Base-by-base conservation (phyloP, 2,113 vertebrate genomes). In the Brevimyrus niger region DNA sequence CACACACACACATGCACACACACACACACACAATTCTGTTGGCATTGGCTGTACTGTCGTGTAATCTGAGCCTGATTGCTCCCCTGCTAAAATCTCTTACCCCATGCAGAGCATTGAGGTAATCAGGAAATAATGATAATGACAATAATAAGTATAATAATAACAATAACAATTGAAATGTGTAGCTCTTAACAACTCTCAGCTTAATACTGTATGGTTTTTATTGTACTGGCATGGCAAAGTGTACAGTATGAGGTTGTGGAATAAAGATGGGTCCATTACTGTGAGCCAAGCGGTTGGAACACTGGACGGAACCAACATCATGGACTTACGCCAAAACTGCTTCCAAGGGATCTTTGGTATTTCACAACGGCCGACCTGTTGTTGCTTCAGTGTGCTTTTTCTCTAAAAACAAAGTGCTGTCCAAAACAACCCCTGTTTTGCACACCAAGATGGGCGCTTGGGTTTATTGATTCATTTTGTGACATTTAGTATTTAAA, bases 41-140 rank as follows among this genome's bases (percentile, higher is more conserved):
- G 88, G 76, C 38, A 47, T 80, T 38, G 7, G 53, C 15, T 47
- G 38, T 53, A 11, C 46, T 65, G 46, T 53, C 21, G 2, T 85
- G 76, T 53, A 65, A 89, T 84, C 76, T 19, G 51, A 90, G 85
- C 51, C 89, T 80, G 89, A 87, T 89, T 89, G 55, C 55, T 61
- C 46, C 84, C 55, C 86, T 87, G 48, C 84, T 73, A 31, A 31
- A 69, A 27, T 65, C 11, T 87, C 35, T 80, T 42, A 55, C 88
- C 89, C 85, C 89, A 87, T 51, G 85, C 89, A 87, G 61, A 80
- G 89, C 21, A 42, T 35, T 69, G 58, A 38, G 6, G 46, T 80
- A 90, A 87, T 90, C 89, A 87, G 85, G 89, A 90, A 87, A 87
- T 73, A 84, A 69, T 51, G 53, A 51, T 89, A 89, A 89, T 86